These are phyloP conservation scores for Callyntrura sp. DNA, from an alignment of 2,888 invertebrate species.

Conservation along the genomic window DNA sequence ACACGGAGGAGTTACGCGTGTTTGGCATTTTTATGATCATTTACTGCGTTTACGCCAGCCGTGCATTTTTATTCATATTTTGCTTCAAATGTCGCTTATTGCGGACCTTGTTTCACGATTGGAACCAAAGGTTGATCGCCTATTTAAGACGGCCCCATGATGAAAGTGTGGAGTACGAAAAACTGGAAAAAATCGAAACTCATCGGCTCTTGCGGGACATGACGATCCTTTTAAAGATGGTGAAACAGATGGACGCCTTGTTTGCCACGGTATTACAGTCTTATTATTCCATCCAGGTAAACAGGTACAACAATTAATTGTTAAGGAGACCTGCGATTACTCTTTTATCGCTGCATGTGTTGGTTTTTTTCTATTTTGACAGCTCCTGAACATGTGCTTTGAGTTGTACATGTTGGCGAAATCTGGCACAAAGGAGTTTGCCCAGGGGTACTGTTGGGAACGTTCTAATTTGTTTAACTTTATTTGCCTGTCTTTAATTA, in stretches of 20 bases:
- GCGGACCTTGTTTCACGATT: conserved; percentile 75
- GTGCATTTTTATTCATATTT: conserved; percentile 80
- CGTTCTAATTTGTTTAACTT: no score
- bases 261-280: conserved; percentile 82
- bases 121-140: conserved; percentile 77
- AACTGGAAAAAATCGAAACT: neutral
- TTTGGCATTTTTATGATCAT: conserved; percentile 80
- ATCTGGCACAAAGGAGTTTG: conserved; percentile 67
- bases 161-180: neutral
- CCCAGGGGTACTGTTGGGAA: conserved; percentile 31
- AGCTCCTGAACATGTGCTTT: conserved; percentile 83
- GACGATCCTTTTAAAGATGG: conserved; percentile 39
- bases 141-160: conserved; percentile 63
- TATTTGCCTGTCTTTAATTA: no score
- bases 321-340: no score
- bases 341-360: neutral
- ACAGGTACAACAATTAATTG: no score
- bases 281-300: conserved; percentile 82
- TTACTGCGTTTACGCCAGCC: conserved; percentile 80
- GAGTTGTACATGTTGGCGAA: conserved; percentile 82
- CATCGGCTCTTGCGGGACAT: neutral
- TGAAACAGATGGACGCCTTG: conserved; percentile 78
- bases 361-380: neutral
- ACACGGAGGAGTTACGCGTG: neutral
- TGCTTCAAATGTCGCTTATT: conserved; percentile 81